Base-by-base conservation (phyloP, 2,113 vertebrate genomes). In the Ranitomeya variabilis region DNA sequence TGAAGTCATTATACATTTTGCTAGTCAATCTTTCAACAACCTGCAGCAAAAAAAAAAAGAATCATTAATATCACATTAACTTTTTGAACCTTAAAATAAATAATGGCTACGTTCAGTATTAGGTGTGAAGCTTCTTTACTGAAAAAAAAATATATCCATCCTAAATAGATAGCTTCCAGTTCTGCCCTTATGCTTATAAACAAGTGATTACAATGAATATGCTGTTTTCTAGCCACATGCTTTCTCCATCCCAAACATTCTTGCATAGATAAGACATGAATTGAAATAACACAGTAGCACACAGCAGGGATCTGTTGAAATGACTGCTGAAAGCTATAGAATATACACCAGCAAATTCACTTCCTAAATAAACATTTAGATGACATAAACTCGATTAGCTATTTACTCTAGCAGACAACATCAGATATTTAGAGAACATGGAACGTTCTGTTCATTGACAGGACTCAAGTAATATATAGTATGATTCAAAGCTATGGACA, bases 201-300 rank as follows among this genome's bases (percentile, higher is more conserved):
- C 59, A 83, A 45, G 21, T 3, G 45, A 45, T 14, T 71, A 64
- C n/a, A 85, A n/a, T 37, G 23, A 59, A 85, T 60, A 55, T 54
- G 64, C 23, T 83, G 69, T 85, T 14, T 23, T 60, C 51, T n/a
- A 8, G 54, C 66, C 52, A 85, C 31, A 85, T 74, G 69, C 26
- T 73, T 37, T 85, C 54, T 21, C 23, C 52, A 76, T 85, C 52
- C 83, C 54, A 74, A 76, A 85, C 69, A 85, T 85, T 85, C 69
- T 74, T 85, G 67, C 83, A 85, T 76, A 85, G 83, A 85, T 85
- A 85, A 85, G 83, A 85, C 69, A 85, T 85, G 69, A 74, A 57
- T 74, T 85, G 57, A 45, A 59, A 85, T 74, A 85, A 85, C 83
- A 85, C 62, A 51, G 67, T 52, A 57, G 54, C 69, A 60, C 83